Base-by-base conservation (phyloP, 2,113 vertebrate species). In the Pungitius pungitius region DNA sequence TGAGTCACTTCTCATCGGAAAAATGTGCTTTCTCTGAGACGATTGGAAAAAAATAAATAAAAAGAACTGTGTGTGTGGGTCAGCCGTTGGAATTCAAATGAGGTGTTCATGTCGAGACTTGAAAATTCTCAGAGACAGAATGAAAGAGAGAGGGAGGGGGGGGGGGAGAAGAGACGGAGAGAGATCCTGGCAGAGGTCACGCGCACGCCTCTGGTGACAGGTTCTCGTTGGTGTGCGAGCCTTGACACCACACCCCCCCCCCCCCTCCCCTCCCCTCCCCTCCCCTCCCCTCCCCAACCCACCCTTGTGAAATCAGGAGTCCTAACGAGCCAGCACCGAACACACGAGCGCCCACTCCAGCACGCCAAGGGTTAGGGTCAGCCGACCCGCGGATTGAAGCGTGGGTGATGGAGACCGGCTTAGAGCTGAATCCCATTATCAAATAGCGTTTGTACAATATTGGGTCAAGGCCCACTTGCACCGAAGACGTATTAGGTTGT, bases 361-460 rank as follows among this genome's bases (percentile, higher is more conserved):
- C 80, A 76, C 69, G 60, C 87, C 81, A 80, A 87, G 82, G 73
- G 74, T n/a, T 85, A 56, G 86, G 86, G 80, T 90, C 87, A 78
- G 76, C 56, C 56, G 82, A 88, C 81, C 86, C 61, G 65, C 58
- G 87, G 80, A 84, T 89, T 81, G 82, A 75, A 37, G 69, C 37
- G 81, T 47, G 10, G 10, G 67, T 4, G 59, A 84, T 42, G 63
- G 83, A 84, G 80, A 78, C 71, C 17, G 42, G 80, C 82, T 91
- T 88, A 87, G 79, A 27, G 58, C 82, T 63, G 81, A 88, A 89
- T 90, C 80, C 78, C 78, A 86, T 90, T 85, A 90, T 89, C 77
- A 90, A 88, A 74, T 73, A 30, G 76, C 55, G 54, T 75, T 88
- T 84, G 77, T 88, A 81, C 89, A 87, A 87, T 86, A 82, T 84